Evolutionary conservation across 2,113 vertebrate genomes (phyloP).

Genomic region (Embiotoca jacksoni): DNA sequence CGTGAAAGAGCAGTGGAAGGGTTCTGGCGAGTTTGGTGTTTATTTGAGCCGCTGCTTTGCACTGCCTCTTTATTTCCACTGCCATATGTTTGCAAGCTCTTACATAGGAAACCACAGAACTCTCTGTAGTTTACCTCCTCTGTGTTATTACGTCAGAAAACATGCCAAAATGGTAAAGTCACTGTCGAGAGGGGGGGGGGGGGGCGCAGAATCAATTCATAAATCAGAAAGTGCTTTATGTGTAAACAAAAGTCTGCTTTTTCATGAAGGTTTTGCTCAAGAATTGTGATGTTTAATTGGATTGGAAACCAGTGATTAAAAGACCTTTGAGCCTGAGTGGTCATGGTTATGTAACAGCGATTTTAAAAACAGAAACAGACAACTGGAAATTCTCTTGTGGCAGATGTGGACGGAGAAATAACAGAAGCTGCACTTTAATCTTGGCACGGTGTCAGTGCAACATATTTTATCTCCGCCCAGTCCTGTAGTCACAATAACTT

Average conservation of each 20-base stretch:
- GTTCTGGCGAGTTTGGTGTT: slow-evolving; percentile 45
- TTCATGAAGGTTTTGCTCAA: slow-evolving; percentile 36
- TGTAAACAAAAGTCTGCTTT: slow-evolving; percentile 8
- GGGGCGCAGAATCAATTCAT: slow-evolving; percentile 31
- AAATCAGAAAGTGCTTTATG: slow-evolving; percentile 7
- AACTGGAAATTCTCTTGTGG: slow-evolving; percentile 66
- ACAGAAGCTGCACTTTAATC: slow-evolving; percentile 57
- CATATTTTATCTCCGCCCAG: slow-evolving; percentile 13
- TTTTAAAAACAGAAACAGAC: slow-evolving; percentile 60
- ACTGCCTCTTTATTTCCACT: slow-evolving; percentile 46
- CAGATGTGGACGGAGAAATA: slow-evolving; percentile 58
- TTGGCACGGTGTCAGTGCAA: slow-evolving; percentile 44
- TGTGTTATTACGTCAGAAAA: slow-evolving; percentile 36
- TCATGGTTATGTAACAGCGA: slow-evolving; percentile 55
- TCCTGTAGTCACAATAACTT: slow-evolving; percentile 24
- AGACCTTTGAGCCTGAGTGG: slow-evolving; percentile 18
- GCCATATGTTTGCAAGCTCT: slow-evolving; percentile 10
- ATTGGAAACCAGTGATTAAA: slow-evolving; percentile 29
- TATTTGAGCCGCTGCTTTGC: slow-evolving; percentile 24
- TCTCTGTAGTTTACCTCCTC: not conserved
- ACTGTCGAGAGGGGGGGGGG: slow-evolving; percentile 19
- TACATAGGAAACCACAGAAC: slow-evolving; percentile 11
- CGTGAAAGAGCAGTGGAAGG: slow-evolving; percentile 27
- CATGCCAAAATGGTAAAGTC: slow-evolving; percentile 20
- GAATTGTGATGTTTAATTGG: slow-evolving; percentile 49